Conservation (phyloP, 2,797 vertebrate genomes). For the Peromyscus melanophrys region DNA sequence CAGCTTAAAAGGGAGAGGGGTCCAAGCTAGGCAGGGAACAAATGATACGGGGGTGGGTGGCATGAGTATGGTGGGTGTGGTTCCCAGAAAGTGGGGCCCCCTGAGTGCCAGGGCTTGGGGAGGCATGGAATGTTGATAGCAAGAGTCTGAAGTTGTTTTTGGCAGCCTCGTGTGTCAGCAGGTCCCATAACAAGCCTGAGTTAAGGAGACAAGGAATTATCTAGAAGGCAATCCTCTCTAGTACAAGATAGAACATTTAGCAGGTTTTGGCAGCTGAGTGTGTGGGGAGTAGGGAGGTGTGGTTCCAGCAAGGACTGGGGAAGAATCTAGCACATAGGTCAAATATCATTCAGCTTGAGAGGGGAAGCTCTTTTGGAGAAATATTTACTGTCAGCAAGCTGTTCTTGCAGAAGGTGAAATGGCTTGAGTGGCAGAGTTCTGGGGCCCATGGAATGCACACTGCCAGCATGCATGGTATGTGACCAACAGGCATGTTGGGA, state of each 20-base stretch:
- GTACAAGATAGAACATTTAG: slow-evolving; percentile 24
- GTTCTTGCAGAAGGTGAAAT: background rate
- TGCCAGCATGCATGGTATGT: slow-evolving; percentile 48
- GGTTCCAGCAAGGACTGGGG: background rate
- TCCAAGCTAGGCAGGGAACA: background rate
- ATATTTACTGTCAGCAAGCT: slow-evolving; percentile 71
- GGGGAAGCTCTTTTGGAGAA: slow-evolving; percentile 47
- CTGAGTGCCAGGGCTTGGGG: background rate
- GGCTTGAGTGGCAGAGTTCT: background rate
- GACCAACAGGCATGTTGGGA: background rate
- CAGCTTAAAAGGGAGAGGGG: background rate
- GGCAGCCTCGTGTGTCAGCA: slow-evolving; percentile 46
- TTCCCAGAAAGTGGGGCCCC: slow-evolving; percentile 43
- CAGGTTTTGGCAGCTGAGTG: background rate
- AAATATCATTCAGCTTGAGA: slow-evolving; percentile 67
- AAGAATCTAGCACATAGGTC: slow-evolving; percentile 70
- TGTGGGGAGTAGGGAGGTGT: slow-evolving; percentile 38
- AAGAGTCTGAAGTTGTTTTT: slow-evolving; percentile 65
- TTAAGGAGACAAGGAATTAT: slow-evolving; percentile 63
- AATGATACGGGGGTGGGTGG: background rate
- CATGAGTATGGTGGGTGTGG: slow-evolving; percentile 18
- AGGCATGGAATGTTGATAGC: background rate
- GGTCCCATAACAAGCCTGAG: background rate
- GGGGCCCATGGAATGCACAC: background rate
- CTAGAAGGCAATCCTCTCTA: slow-evolving; percentile 33